Evolutionary conservation across 1,140 invertebrate species (phyloP).

Genomic region (Phenacoccus solenopsis): DNA sequence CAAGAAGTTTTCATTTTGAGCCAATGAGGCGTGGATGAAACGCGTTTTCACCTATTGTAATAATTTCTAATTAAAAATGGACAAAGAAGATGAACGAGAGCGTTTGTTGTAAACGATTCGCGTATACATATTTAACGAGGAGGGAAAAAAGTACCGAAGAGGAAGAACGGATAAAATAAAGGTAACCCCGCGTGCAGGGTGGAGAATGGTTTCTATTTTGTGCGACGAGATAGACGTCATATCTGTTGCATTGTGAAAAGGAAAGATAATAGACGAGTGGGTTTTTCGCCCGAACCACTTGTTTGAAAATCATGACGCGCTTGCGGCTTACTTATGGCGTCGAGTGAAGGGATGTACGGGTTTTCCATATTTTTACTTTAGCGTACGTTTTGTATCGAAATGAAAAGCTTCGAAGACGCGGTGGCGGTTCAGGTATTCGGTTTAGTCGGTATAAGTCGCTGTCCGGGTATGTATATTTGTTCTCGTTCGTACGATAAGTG

Average conservation of each 20-base stretch:
- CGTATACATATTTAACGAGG: background rate
- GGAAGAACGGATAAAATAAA: background rate
- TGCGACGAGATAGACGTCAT: constrained; percentile 2
- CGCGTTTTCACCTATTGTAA: too few species aligned
- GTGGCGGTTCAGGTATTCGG: background rate
- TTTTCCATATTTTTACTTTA: too few species aligned
- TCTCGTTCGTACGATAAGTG: too few species aligned
- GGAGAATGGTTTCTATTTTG: background rate
- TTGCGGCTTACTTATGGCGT: constrained; percentile 3
- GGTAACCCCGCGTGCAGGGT: too few species aligned
- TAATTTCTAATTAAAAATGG: too few species aligned
- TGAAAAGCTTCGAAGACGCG: background rate
- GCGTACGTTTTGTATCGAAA: constrained; percentile 2
- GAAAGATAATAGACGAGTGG: constrained; percentile 4
- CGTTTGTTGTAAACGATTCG: background rate
- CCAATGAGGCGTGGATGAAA: too few species aligned
- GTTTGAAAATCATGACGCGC: constrained; percentile 8
- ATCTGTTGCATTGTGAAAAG: constrained; percentile 6
- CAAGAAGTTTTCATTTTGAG: too few species aligned
- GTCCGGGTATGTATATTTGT: background rate
- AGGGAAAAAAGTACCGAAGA: background rate
- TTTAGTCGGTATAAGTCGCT: background rate
- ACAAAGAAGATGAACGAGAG: too few species aligned
- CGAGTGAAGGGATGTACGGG: background rate
- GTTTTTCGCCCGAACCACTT: constrained; percentile 4